Evolutionary conservation across 2,888 invertebrate genomes (phyloP).

Genomic region (Girardia tigrina): DNA sequence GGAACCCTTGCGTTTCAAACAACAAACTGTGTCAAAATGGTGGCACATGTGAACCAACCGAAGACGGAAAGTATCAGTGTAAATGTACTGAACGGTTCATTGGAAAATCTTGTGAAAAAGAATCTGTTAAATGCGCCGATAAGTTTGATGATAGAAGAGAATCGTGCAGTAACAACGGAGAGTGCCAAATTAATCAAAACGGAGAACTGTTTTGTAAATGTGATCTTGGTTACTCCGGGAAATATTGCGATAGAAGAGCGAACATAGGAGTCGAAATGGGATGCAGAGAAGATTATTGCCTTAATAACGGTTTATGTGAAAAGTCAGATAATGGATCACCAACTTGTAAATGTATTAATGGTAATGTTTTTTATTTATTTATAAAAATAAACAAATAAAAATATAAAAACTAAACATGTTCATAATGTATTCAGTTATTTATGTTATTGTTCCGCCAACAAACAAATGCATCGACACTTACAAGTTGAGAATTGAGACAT

Average conservation of each 20-base stretch:
- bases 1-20: background rate
- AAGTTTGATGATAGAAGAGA: background rate
- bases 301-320: background rate
- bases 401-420: no score
- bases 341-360: background rate
- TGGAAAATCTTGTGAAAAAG: background rate
- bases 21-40: background rate
- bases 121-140: background rate
- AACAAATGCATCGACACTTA: no score
- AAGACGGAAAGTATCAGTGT: background rate
- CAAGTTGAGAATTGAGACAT: no score
- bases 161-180: background rate
- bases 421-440: no score
- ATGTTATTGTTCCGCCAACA: no score
- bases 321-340: background rate
- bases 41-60: background rate
- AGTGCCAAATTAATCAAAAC: background rate
- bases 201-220: background rate
- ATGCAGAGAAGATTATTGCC: background rate
- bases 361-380: no score
- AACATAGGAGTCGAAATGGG: background rate
- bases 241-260: background rate
- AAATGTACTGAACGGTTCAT: background rate
- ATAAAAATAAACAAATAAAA: no score
- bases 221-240: background rate